Evolutionary conservation across 2,113 vertebrate genomes (phyloP).

Genomic region (Anser cygnoides): DNA sequence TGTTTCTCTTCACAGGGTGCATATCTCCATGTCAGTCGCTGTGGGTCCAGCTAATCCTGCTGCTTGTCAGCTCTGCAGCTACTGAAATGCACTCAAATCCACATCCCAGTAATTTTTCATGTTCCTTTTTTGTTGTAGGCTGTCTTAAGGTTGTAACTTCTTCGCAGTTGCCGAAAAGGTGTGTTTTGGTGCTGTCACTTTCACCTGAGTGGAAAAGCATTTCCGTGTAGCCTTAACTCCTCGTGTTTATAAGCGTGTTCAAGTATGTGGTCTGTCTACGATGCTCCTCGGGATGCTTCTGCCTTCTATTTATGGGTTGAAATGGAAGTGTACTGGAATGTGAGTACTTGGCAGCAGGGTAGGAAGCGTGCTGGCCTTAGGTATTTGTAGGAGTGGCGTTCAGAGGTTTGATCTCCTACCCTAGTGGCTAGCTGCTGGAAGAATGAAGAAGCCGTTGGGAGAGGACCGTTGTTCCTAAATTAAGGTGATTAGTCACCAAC

Average conservation of each 20-base stretch:
- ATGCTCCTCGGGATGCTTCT: neutral
- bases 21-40: rapidly evolving
- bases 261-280: neutral
- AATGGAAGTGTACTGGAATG: neutral
- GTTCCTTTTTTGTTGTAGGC: neutral
- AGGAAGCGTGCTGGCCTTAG: neutral
- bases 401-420: neutral
- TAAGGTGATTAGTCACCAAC: neutral
- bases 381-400: neutral
- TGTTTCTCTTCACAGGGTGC: neutral
- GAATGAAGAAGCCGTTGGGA: neutral
- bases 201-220: neutral
- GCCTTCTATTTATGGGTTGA: neutral
- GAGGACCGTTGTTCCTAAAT: neutral
- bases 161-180: neutral
- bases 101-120: rapidly evolving
- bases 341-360: neutral
- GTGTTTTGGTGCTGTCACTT: neutral
- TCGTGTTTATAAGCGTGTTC: neutral
- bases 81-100: neutral
- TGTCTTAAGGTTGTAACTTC: neutral
- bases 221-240: neutral
- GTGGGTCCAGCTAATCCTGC: neutral
- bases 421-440: neutral
- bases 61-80: neutral